Evolutionary conservation across 2,888 invertebrate species (phyloP).

Genomic region (Ramazzottius varieornatus): DNA sequence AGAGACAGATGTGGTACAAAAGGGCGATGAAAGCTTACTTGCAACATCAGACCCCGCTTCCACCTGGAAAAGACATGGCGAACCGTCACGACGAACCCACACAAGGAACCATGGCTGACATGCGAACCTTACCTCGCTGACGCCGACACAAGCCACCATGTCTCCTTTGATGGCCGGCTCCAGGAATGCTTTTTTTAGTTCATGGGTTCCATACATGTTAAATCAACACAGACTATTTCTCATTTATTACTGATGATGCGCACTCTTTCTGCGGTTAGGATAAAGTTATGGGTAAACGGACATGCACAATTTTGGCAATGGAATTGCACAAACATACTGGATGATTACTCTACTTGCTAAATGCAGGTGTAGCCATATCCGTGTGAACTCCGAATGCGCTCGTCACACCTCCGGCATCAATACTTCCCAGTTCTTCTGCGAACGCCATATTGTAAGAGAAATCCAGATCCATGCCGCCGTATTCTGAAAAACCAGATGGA

Average conservation of each 20-base stretch:
- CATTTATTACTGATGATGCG: too few species aligned
- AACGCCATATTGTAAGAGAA: constrained; percentile 29
- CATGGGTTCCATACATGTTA: constrained; percentile 23
- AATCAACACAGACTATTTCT: too few species aligned
- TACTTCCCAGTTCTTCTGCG: constrained; percentile 28
- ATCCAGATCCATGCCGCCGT: constrained; percentile 31
- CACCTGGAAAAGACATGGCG: not conserved
- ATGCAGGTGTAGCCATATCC: constrained; percentile 31
- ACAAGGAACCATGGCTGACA: too few species aligned
- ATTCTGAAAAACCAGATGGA: constrained; percentile 20
- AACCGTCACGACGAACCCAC: too few species aligned
- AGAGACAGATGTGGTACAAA: constrained; percentile 3
- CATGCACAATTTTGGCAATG: not conserved
- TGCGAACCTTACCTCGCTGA: constrained; percentile 28
- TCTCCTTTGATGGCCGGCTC: constrained; percentile 27
- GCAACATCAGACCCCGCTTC: not conserved
- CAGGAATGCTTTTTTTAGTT: constrained; percentile 26
- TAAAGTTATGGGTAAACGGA: not conserved
- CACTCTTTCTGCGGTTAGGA: too few species aligned
- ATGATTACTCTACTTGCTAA: constrained; percentile 18
- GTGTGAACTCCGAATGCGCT: constrained; percentile 30
- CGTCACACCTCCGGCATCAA: constrained; percentile 28
- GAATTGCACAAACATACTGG: not conserved
- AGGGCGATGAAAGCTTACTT: too few species aligned
- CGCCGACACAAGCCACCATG: constrained; percentile 27